A percentile compares a stretch with the other conserved stretches of the same genome.
Conservation (phyloP, 2,113 vertebrate species). For the Calonectris borealis region DNA sequence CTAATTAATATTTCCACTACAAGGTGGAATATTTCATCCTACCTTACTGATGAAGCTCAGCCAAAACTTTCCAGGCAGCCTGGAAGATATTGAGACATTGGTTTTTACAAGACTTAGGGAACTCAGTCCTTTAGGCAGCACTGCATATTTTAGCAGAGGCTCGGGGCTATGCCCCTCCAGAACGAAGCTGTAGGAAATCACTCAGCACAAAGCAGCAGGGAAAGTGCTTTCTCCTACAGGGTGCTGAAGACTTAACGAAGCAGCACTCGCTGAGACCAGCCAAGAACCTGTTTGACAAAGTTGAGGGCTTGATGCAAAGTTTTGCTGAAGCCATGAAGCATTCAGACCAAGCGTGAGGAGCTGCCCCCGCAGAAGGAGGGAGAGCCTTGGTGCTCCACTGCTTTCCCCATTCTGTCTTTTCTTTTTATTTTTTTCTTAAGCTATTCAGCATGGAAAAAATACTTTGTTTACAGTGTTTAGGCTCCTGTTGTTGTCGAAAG, state of each 20-base stretch:
- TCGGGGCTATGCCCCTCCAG: not conserved
- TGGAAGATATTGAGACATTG: not conserved
- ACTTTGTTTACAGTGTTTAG: not conserved
- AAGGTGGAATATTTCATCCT: not conserved
- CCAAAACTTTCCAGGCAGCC: not conserved
- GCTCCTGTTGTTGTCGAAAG: not conserved
- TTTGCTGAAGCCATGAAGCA: not conserved
- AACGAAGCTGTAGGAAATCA: not conserved
- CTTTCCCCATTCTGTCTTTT: not conserved
- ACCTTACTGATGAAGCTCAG: not conserved
- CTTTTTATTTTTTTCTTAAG: not conserved
- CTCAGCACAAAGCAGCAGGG: not conserved
- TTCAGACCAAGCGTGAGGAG: rapidly evolving
- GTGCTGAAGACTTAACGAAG: not conserved
- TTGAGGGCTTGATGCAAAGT: not conserved
- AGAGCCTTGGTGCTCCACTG: not conserved
- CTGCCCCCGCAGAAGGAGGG: not conserved
- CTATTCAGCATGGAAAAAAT: not conserved
- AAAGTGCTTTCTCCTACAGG: not conserved
- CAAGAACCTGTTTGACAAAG: not conserved
- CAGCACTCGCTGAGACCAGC: not conserved
- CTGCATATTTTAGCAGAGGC: not conserved
- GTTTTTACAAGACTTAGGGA: not conserved
- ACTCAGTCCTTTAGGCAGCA: not conserved
- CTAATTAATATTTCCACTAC: constrained; percentile 6